Evolutionary conservation across 1,140 invertebrate species (phyloP), one percentile per base, ranked within the genome.

Genomic region (Calephelis virginiensis): DNA sequence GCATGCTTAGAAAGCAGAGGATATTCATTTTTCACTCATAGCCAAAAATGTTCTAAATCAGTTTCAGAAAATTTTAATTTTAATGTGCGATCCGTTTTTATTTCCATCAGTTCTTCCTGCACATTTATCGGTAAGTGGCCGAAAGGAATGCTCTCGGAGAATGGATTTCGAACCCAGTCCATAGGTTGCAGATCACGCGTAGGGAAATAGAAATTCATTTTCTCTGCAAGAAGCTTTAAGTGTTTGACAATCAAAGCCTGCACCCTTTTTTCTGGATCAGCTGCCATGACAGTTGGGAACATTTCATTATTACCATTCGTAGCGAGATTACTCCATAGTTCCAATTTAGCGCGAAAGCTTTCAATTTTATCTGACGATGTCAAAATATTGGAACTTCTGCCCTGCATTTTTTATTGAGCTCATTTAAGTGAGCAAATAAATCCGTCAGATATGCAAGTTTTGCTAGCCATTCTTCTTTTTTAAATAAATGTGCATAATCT

Each of bases 11-110:
- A 5, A 56, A 70, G 17, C 40, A 66, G 12, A 62, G 64, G 68
- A 70, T 64, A 74, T 49, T 61, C 43, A 47, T 61, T 64, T 71
- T 61, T 71, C 45, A 71, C 63, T 49, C 62, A 66, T n/a, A 66
- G 63, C 69, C 67, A 71, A 67, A 67, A 68, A 69, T 59, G 56
- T 63, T 70, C 14, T 45, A 28, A 28, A 28, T 59, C 66, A 49
- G 66, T 47, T 63, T 65, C 59, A n/a, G 66, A 67, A 67, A 62
- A 46, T 67, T 28, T 28, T 59, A 17, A 59, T 28, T 5, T 59
- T 14, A 28, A 66, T 60, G 59, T 53, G 59, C 64, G 64, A 66
- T 66, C 60, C 59, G n/a, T 66, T 10, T 50, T 60, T 45, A 66
- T n/a, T 40, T 60, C 59, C 59, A 66, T 60, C n/a, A 66, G 64